These are phyloP conservation scores for Enteromius treurensis DNA, from an alignment of 2,797 vertebrate genomes.

Conservation along the genomic window DNA sequence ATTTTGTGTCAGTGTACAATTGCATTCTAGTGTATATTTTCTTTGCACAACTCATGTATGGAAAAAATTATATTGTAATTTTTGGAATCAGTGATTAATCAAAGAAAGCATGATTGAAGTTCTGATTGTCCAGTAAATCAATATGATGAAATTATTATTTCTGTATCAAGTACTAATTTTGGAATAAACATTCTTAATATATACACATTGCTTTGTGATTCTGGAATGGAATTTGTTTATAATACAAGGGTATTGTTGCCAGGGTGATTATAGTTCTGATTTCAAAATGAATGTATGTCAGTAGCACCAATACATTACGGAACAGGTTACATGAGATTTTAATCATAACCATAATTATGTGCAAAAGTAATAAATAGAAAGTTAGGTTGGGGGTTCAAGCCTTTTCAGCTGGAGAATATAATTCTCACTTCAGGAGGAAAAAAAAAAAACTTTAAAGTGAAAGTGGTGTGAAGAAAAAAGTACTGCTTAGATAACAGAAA, in stretches of 20 bases:
- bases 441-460: neutral
- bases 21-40: slow-evolving; percentile 86
- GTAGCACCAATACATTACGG: neutral
- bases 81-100: slow-evolving; percentile 79
- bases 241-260: neutral
- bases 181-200: slow-evolving; percentile 88
- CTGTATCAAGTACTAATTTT: slow-evolving; percentile 89
- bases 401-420: neutral
- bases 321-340: neutral
- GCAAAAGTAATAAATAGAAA: neutral
- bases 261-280: neutral
- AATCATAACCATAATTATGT: neutral
- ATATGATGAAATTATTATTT: slow-evolving; percentile 84
- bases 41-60: slow-evolving; percentile 76
- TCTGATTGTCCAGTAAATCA: slow-evolving; percentile 80
- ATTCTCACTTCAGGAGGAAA: neutral
- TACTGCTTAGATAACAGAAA: neutral
- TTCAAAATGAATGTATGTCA: neutral
- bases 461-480: neutral
- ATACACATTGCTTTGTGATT: slow-evolving; percentile 48
- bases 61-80: slow-evolving; percentile 74
- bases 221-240: neutral
- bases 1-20: slow-evolving; percentile 85
- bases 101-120: slow-evolving; percentile 81
- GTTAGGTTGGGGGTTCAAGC: neutral